Base-by-base conservation (phyloP, 1,140 invertebrate species). In the Drosophila truncata region DNA sequence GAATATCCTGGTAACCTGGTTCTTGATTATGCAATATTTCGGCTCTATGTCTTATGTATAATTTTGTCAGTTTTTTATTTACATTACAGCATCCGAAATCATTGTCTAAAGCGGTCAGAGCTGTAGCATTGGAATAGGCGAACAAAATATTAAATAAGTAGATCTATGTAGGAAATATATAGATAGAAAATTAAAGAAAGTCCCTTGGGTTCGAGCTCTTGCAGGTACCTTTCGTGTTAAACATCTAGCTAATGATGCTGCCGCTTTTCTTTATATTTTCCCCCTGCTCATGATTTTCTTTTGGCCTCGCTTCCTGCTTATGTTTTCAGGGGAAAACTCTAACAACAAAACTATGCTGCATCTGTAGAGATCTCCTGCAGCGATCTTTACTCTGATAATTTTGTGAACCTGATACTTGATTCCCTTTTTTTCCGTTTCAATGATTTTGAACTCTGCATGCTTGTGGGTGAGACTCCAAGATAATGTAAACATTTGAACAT, bases 51-150 rank as follows among this genome's bases (percentile, higher is more conserved):
- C 23, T 23, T 16, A 46, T 46, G 7, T 9, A 23, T 14, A 23
- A 0, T 1, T 29, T 18, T 4, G 4, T 8, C 2, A 0, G 0
- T 6, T 31, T 35, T 16, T 23, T 55, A 55, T 55, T 25, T 25
- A 39, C 16, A 4, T 39, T 4, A 27, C 23, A 58, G 23, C n/a
- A 16, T 29, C 14, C 31, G 1, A 18, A 25, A 25, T 8, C 33
- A 16, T 54, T 54, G 50, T 52, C 18, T 33, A 20, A 7, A 3
- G 13, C 42, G 27, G 18, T 46, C 11, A 14, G 62, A 74, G 55
- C 33, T 78, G 50, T 78, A 61, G 49, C 74, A 78, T 39, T 69
- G 14, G 42, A 78, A 50, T 50, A 77, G 57, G 57, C 2, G 13
- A 49, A 50, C 73, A 77, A 52, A 42, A 42, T 42, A 13, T 42